phyloP scores from a whole-genome alignment of 2,888 invertebrate genomes.

The Cremastinae sp. region DNA sequence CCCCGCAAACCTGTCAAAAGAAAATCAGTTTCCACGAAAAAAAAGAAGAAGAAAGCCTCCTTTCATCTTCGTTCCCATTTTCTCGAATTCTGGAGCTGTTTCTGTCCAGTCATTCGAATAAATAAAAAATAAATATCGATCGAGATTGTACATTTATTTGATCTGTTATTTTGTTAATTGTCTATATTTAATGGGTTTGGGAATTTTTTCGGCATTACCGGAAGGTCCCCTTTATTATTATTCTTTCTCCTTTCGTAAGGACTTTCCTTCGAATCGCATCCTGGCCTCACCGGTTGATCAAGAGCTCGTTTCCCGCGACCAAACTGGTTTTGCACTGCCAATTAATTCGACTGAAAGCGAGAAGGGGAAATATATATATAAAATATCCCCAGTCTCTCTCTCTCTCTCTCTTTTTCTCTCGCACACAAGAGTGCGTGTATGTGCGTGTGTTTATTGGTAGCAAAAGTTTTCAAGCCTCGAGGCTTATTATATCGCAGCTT shows the following conservation, averaged over 20 bases:
- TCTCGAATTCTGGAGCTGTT: too few relatives aligned
- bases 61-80: too few relatives aligned
- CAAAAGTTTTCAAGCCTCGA: too few relatives aligned
- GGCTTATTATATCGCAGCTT: not conserved
- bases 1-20: slow-evolving; percentile 17
- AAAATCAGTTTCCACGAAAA: slow-evolving; percentile 48
- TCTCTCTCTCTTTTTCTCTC: too few relatives aligned
- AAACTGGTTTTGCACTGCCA: slow-evolving; percentile 72
- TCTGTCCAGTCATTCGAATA: too few relatives aligned
- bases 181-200: slow-evolving; percentile 14
- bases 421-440: too few relatives aligned
- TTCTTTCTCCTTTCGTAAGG: slow-evolving; percentile 33
- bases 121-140: not conserved
- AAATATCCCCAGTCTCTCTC: not conserved
- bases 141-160: not conserved
- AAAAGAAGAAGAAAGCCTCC: not conserved
- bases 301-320: slow-evolving; percentile 58
- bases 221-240: too few relatives aligned
- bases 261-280: slow-evolving; percentile 22
- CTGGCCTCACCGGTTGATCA: slow-evolving; percentile 30
- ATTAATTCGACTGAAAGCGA: slow-evolving; percentile 70
- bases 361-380: slow-evolving; percentile 47
- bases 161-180: slow-evolving; percentile 7
- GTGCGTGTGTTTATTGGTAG: too few relatives aligned
- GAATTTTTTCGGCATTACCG: slow-evolving; percentile 28